Conservation (phyloP, 2,888 invertebrate species). For the Xestia xanthographa region DNA sequence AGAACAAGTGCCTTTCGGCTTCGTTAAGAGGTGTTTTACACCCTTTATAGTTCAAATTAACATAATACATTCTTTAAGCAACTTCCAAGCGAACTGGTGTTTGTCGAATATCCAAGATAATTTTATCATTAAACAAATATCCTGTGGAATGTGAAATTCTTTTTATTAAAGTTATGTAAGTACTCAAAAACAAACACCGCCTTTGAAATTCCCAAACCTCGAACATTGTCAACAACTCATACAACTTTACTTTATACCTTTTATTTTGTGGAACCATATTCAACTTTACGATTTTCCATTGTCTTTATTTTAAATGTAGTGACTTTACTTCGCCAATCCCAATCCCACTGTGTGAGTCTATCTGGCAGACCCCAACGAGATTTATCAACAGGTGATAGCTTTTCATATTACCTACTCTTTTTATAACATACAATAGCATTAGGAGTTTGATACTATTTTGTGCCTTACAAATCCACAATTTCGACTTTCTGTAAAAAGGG, state of each 20-base stretch:
- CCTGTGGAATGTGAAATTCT: neutral
- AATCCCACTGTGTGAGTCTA: neutral
- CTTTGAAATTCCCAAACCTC: slow-evolving; percentile 1
- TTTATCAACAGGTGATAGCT: too few relatives aligned
- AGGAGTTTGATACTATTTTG: too few relatives aligned
- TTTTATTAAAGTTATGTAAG: neutral
- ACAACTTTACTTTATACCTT: slow-evolving; percentile 2
- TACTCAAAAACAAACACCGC: neutral
- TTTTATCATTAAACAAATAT: neutral
- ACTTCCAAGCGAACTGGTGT: neutral
- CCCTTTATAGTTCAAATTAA: neutral
- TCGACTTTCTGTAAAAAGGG: too few relatives aligned
- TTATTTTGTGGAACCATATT: neutral
- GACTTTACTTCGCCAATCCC: neutral
- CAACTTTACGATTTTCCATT: neutral
- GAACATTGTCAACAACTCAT: neutral
- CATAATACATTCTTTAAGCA: neutral
- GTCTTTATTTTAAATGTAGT: neutral
- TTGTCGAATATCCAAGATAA: neutral
- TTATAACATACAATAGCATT: too few relatives aligned
- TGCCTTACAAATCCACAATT: too few relatives aligned
- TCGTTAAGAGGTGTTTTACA: too few relatives aligned
- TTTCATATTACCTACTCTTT: too few relatives aligned
- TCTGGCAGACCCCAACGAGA: too few relatives aligned
- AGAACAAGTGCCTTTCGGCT: too few relatives aligned